These are phyloP conservation scores for Trissoscelio sp. DNA, from an alignment of 2,888 invertebrate genomes.

Conservation along the genomic window DNA sequence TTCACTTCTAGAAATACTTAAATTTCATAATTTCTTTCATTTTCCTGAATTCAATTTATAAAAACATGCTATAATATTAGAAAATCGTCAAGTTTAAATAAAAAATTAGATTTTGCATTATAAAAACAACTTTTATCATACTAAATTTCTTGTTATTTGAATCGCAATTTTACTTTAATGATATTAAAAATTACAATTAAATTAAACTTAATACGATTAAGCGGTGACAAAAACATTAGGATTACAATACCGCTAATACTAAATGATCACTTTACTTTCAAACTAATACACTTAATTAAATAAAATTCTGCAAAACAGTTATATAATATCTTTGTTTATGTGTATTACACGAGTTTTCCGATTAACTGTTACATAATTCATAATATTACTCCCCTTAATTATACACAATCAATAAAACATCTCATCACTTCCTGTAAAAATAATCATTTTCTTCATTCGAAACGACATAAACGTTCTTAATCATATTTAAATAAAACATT, in stretches of 20 bases:
- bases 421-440: slow-evolving; percentile 5
- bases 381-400: slow-evolving; percentile 9
- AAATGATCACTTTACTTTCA: neutral
- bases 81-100: too few relatives aligned
- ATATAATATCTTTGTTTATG: neutral
- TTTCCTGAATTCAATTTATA: too few relatives aligned
- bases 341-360: slow-evolving; percentile 8
- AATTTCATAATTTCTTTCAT: slow-evolving; percentile 17
- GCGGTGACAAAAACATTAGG: too few relatives aligned
- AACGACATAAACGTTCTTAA: too few relatives aligned
- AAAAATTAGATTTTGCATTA: too few relatives aligned
- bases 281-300: neutral
- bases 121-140: too few relatives aligned
- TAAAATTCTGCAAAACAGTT: neutral
- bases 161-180: too few relatives aligned
- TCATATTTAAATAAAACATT: neutral
- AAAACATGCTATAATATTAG: too few relatives aligned
- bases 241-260: too few relatives aligned
- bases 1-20: slow-evolving; percentile 13
- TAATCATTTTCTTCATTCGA: neutral
- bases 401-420: slow-evolving; percentile 1
- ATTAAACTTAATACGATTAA: too few relatives aligned
- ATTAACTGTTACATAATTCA: slow-evolving; percentile 21
- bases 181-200: too few relatives aligned
- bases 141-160: too few relatives aligned